Base-by-base conservation (phyloP, 2,888 invertebrate species). In the Idaea dimidiata region DNA sequence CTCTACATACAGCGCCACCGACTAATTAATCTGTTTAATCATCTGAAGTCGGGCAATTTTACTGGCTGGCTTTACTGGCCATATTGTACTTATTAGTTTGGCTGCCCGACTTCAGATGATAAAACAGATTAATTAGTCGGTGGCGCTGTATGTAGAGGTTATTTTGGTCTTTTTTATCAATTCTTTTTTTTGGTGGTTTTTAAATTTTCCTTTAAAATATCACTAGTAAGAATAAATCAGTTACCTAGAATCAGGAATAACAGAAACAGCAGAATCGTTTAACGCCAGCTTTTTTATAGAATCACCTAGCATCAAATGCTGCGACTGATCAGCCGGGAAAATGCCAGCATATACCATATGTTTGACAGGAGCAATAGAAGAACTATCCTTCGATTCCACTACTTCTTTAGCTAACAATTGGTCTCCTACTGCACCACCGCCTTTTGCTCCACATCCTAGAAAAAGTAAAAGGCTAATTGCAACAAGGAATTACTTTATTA, bases 211-310 rank as follows among this genome's bases (percentile, higher is more conserved):
- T n/a, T n/a, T n/a, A n/a, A n/a, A n/a, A n/a, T n/a, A n/a, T n/a
- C n/a, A n/a, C n/a, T 10, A 17, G 18, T 17, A 56, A n/a, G n/a
- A n/a, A 14, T 56, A 18, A 56, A 56, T 10, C 10, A 60, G 24
- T 65, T 88, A 97, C 97, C 97, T 97, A 6, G 96, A 95, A 88
- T 99, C 99, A 16, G 95, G 83, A 54, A 93, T 93, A 5, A 98
- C 93, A n/a, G 95, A 94, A 5, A 99, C 99, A 65, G 97, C 98
- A 6, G 97, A 96, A 88, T 99, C 99, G 87, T 99, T 99, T 55
- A 99, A 92, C n/a, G 95, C 94, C 58, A 99, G 93, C 86, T 98
- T 98, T 67, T 98, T 97, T 61, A 99, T 96, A 14, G 99, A 97
- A 77, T 93, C 94, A 74, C 96, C 93, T 16, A 99, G 90, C 61